Evolutionary conservation across 2,113 vertebrate genomes (phyloP), one percentile per base, ranked within the genome.

Genomic region (Sardina pilchardus): DNA sequence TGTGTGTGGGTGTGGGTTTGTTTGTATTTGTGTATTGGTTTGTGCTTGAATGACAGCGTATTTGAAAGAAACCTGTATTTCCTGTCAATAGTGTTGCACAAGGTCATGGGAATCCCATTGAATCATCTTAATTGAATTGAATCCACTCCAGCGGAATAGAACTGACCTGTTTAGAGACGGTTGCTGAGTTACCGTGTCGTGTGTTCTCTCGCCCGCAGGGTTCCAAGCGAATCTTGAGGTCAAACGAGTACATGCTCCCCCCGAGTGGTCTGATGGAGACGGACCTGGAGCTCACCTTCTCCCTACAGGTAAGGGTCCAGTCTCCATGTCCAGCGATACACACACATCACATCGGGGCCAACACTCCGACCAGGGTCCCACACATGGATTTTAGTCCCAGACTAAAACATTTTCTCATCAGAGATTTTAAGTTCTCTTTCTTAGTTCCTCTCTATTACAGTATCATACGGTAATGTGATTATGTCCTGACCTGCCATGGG

Each of bases 181-280:
- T 24, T 59, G 39, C 53, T 59, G 19, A 59, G 19, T 59, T 24
- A 5, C 53, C 53, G 3, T 59, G 17, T n/a, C n/a, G n/a, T 56
- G 53, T 59, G 19, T n/a, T 45, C 1, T 88, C 30, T 78, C n/a
- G 48, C 85, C 44, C 78, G n/a, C 89, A 94, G 94, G 95, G 93
- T 19, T 94, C 91, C 19, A 94, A 94, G 81, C 88, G 93, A 12
- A 90, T 93, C 81, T 86, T 94, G 56, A 90, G 93, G 44, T 94
- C 93, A n/a, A 93, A 94, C 30, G 93, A 94, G 82, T 94, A 94
- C 71, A 83, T 91, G 30, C 92, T 94, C 42, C 93, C 93, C 4
- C 93, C 93, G 19, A 90, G 92, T 50, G 93, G 93, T 12, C 87
- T 93, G 84, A 94, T 94, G 93, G 93, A 94, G 84, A 94, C 93